Base-by-base conservation (phyloP, 2,888 invertebrate genomes). In the Ypsolopha sequella region DNA sequence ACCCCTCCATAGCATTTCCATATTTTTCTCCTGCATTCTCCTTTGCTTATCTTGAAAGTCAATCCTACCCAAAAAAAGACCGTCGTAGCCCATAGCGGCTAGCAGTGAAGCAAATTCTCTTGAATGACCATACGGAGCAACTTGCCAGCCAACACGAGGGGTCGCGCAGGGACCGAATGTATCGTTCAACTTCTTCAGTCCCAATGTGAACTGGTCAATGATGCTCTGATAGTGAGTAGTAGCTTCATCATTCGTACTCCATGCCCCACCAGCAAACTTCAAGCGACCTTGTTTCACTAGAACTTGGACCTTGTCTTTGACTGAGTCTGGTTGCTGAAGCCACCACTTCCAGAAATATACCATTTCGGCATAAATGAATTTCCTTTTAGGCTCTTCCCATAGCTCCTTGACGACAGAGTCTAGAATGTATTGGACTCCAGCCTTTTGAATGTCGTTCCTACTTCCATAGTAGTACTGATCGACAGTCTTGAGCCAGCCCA, bases 401-500 rank as follows among this genome's bases (percentile, higher is more conserved):
- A 98, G 76, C 41, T 93, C 92, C 34, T 89, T 86, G 6, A 97
- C 76, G 0, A 97, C 96, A 0, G 95, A 94, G 67, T 97, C 96
- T 51, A 98, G 75, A 49, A 98, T 97, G 64, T 95, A 96, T 68
- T 96, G 95, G 0, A 98, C 97, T 0, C 95, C 96, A 7, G 94
- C 95, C 50, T 9, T 24, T 24, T 24, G 24, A 3, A 24, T 24
- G 24, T 24, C 4, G 24, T 24, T 24, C 24, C 4, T 24, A 13
- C 38, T 10, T 6, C 41, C 11, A 6, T 36, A 39, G 36, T 36
- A 36, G 14, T 14, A 48, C n/a, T 97, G 95, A 67, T 98, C 97
- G 0, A 96, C 93, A 0, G 97, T 97, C 76, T 96, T 95, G 46
- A 97, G 75, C 97, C 97, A 98, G 38, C 98, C 97, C 0, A 96